Percentiles rank a stretch among this genome's conserved stretches.
Evolutionary conservation across 2,888 invertebrate species (phyloP).

Genomic region (Galeopsomyia nigrocyanea): DNA sequence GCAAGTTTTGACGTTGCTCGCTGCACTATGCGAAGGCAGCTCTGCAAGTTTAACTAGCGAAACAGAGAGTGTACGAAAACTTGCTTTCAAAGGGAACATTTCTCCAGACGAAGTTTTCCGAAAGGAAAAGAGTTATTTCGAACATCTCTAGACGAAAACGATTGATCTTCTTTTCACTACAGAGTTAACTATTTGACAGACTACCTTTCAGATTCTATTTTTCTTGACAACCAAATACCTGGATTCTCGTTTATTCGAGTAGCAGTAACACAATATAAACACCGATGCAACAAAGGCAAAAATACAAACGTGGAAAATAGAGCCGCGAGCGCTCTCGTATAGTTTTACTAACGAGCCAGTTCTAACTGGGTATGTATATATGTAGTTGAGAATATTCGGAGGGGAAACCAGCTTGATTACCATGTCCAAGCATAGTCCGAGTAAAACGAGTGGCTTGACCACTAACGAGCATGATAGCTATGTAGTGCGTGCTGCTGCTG

Average conservation of each 20-base stretch:
- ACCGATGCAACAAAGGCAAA: neutral
- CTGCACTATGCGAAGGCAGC: neutral
- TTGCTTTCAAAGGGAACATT: neutral
- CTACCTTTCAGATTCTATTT: too few relatives aligned
- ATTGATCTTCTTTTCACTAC: too few relatives aligned
- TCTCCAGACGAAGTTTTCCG: neutral
- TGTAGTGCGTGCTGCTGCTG: constrained; percentile 16
- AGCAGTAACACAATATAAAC: too few relatives aligned
- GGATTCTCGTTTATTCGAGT: too few relatives aligned
- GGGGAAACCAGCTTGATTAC: constrained; percentile 12
- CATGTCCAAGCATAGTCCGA: neutral
- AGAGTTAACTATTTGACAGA: too few relatives aligned
- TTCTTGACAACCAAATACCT: too few relatives aligned
- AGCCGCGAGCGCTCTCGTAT: neutral
- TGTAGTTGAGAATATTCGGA: neutral
- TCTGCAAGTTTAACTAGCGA: neutral
- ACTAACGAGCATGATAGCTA: constrained; percentile 14
- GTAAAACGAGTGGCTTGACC: constrained; percentile 14
- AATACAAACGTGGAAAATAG: neutral
- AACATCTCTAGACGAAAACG: too few relatives aligned
- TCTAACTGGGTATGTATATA: neutral
- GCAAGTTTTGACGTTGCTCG: constrained; percentile 5
- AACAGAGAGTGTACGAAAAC: neutral
- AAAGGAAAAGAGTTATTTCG: too few relatives aligned
- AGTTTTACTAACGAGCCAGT: neutral